phyloP scores from a whole-genome alignment of 2,113 vertebrate genomes.

The Coryphaenoides rupestris region DNA sequence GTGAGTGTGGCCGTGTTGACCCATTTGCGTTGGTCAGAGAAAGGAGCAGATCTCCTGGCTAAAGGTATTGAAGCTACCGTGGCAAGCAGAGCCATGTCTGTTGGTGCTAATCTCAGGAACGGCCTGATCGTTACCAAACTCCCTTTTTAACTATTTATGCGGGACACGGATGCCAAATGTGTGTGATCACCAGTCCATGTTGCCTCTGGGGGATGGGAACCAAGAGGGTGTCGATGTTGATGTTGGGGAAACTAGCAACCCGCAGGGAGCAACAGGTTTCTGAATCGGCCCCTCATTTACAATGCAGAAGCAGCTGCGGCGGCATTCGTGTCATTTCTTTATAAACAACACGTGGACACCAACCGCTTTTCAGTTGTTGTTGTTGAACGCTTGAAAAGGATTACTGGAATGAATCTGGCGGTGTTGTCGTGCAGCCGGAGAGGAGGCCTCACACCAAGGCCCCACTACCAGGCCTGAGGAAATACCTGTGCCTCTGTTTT shows the following conservation, averaged over 20 bases:
- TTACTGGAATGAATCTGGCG: no score
- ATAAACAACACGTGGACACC: not conserved
- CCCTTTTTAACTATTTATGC: constrained; percentile 73
- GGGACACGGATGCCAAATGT: constrained; percentile 61
- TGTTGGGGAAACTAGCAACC: not conserved
- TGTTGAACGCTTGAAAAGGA: no score
- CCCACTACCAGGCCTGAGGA: no score
- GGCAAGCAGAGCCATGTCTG: constrained; percentile 14
- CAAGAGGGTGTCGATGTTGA: constrained; percentile 23
- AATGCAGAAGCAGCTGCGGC: not conserved
- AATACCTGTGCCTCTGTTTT: no score
- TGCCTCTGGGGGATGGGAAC: constrained; percentile 5
- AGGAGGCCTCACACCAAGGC: no score
- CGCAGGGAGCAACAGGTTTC: not conserved
- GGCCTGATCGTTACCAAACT: constrained; percentile 66
- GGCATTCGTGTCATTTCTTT: not conserved
- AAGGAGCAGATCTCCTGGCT: constrained; percentile 24
- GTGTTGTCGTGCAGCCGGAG: no score
- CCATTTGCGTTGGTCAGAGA: constrained; percentile 4
- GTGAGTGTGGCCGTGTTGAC: not conserved
- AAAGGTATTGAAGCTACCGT: constrained; percentile 10
- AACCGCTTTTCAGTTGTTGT: no score
- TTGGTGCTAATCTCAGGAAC: constrained; percentile 54
- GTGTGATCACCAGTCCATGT: constrained; percentile 37
- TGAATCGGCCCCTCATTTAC: not conserved